A percentile compares a stretch with the other conserved stretches of the same genome.
These are phyloP conservation scores for Bombus affinis DNA, from an alignment of 1,140 invertebrate species.

Conservation along the genomic window DNA sequence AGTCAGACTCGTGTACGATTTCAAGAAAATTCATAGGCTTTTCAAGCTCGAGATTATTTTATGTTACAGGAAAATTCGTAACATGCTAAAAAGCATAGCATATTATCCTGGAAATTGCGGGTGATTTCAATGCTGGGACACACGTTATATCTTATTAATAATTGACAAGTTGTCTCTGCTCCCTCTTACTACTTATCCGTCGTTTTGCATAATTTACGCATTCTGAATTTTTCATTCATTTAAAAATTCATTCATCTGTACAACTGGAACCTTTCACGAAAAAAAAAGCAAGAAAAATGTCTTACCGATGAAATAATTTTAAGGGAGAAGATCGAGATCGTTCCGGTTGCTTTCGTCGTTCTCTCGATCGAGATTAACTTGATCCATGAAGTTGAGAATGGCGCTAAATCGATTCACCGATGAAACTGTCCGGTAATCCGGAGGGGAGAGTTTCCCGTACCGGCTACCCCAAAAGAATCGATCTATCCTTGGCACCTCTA, in stretches of 20 bases:
- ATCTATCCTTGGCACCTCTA: conserved; percentile 61
- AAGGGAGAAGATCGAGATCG: conserved; percentile 25
- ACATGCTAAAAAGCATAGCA: too few relatives aligned
- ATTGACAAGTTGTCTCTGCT: too few relatives aligned
- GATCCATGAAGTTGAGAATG: conserved; percentile 57
- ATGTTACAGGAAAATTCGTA: too few relatives aligned
- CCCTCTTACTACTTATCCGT: neutral
- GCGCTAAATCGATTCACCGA: conserved; percentile 46
- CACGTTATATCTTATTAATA: neutral
- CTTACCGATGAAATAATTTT: conserved; percentile 8
- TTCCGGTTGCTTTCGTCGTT: conserved; percentile 24
- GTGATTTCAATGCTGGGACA: conserved; percentile 9
- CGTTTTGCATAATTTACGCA: neutral
- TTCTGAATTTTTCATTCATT: neutral
- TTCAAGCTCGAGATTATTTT: neutral
- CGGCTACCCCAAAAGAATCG: conserved; percentile 68
- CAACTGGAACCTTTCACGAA: neutral
- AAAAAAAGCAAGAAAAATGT: neutral
- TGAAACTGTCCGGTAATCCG: neutral
- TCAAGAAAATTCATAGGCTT: neutral
- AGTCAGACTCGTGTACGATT: neutral
- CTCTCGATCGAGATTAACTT: neutral
- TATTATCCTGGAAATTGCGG: too few relatives aligned
- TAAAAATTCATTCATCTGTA: neutral
- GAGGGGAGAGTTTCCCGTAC: conserved; percentile 67